Percentiles rank a stretch among this genome's conserved stretches.
These are phyloP conservation scores for Dendrolimus pini DNA, from an alignment of 2,888 invertebrate genomes.

Conservation along the genomic window DNA sequence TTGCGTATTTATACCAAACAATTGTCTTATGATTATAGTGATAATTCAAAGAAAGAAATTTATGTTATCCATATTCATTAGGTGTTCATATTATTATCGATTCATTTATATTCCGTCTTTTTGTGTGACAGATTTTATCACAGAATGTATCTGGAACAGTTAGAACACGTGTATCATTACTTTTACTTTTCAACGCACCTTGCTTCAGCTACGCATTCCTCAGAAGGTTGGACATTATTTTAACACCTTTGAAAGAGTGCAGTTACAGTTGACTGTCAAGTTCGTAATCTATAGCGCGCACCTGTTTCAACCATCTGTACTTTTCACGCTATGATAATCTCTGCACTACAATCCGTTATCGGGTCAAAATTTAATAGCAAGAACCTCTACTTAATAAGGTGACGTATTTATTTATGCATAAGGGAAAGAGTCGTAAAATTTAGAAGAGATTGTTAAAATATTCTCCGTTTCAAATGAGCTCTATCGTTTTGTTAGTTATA, in stretches of 20 bases:
- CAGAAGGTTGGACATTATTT: neutral
- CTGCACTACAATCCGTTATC: neutral
- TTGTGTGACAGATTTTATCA: no score
- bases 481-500: no score
- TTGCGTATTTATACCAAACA: no score
- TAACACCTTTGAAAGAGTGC: neutral
- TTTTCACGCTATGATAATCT: conserved; percentile 6
- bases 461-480: no score
- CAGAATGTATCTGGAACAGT: neutral
- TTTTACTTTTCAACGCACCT: neutral
- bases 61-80: no score
- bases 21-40: no score
- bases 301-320: conserved; percentile 11
- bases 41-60: no score
- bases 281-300: neutral
- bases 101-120: no score
- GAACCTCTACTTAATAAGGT: conserved; percentile 2
- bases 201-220: neutral
- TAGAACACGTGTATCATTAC: neutral
- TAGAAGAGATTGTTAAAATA: no score
- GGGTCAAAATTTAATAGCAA: neutral
- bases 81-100: no score
- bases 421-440: neutral
- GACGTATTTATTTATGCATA: neutral
- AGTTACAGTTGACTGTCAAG: neutral